phyloP scores from a whole-genome alignment of 2,113 vertebrate genomes.

The Rhombomys opimus region DNA sequence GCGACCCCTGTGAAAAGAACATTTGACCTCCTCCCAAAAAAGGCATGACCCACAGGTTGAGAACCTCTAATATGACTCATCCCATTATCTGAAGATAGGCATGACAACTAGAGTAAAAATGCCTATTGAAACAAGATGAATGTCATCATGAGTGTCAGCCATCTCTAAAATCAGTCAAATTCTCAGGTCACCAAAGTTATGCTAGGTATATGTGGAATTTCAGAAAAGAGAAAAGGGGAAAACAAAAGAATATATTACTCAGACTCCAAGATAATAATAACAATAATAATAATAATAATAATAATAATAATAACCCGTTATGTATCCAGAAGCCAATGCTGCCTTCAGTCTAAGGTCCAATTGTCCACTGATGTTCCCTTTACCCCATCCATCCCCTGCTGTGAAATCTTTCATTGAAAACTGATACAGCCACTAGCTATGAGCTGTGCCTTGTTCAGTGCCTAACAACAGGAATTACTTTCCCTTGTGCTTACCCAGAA shows the following conservation, averaged over 20 bases:
- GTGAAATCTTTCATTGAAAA: neutral
- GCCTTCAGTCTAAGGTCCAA: neutral
- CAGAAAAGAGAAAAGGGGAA: constrained; percentile 10
- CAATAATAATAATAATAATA: neutral
- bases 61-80: neutral
- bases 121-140: constrained; percentile 23
- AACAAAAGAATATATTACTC: neutral
- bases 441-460: neutral
- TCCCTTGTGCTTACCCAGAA: neutral
- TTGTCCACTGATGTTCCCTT: neutral
- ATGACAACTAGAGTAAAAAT: constrained; percentile 47
- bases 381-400: neutral
- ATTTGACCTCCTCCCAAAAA: too few species aligned
- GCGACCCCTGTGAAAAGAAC: neutral
- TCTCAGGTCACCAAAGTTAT: constrained; percentile 17
- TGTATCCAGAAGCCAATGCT: neutral
- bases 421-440: neutral
- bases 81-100: neutral
- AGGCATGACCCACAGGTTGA: neutral
- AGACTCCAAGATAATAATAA: constrained; percentile 7
- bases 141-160: neutral
- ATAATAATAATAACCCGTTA: neutral
- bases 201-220: neutral
- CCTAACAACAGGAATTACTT: neutral
- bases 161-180: constrained; percentile 36